Conservation (phyloP, 2,113 vertebrate genomes). For the Ammodytes marinus region DNA sequence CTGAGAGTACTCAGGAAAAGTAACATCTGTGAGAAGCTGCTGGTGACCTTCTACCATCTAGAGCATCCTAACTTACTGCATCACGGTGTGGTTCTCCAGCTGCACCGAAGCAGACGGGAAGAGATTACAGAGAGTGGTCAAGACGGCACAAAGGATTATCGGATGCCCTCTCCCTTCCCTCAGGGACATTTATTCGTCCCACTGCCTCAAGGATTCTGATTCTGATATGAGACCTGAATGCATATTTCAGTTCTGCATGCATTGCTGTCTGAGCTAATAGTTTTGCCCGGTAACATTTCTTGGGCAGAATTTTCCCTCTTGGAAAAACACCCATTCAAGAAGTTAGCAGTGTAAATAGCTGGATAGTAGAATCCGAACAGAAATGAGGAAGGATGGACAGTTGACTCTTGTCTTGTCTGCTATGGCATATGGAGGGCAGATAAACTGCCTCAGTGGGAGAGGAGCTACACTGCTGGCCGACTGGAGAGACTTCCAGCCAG, state of each 20-base stretch:
- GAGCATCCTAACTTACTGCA: no score
- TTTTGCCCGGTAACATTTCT: neutral
- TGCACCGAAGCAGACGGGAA: no score
- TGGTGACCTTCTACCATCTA: no score
- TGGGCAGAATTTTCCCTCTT: neutral
- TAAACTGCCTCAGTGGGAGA: conserved; percentile 16
- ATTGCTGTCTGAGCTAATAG: conserved; percentile 10
- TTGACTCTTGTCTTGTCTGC: conserved; percentile 17
- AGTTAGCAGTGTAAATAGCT: conserved; percentile 20
- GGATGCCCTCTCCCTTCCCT: no score
- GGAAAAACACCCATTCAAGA: conserved; percentile 8
- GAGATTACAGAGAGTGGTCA: no score
- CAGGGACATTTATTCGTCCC: no score
- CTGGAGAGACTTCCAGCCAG: conserved; percentile 38
- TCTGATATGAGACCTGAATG: conserved; percentile 1
- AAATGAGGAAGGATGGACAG: neutral
- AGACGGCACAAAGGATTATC: no score
- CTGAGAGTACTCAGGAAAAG: no score
- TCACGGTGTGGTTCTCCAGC: no score
- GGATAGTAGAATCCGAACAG: neutral
- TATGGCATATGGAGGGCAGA: conserved; percentile 52
- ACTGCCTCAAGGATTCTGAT: no score
- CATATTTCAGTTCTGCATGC: conserved; percentile 13
- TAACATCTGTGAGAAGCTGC: no score
- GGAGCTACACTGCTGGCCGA: conserved; percentile 44